Base-by-base conservation (phyloP, 2,888 invertebrate species). In the Calliphora vomitoria region DNA sequence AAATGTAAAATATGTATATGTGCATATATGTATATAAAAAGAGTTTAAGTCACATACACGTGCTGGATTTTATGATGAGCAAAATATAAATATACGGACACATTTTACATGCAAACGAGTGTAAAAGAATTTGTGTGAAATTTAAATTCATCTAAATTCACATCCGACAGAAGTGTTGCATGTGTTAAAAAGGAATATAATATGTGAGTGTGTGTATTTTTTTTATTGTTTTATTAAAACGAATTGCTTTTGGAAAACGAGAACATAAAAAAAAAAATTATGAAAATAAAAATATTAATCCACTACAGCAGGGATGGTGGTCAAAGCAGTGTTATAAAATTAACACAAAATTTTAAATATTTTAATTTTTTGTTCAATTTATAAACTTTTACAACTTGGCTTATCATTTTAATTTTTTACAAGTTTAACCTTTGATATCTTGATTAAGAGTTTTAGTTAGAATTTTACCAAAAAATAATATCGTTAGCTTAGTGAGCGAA, bases 41-140 rank as follows among this genome's bases (percentile, higher is more conserved):
- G 11, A 60, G 69, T 60, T 47, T 50, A 80, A 60, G 20, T 31
- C 68, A 53, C 13, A 25, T 68, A 35, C 80, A 72, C 71, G 80
- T 81, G 80, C 71, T 41, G 38, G 11, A 69, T 47, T 47, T 25
- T 6, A 38, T 62, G 47, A 71, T 38, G 25, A 31, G 35, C n/a
- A 8, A 8, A 35, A 31, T 25, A n/a, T 44, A 13, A 41, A 4
- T 44, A 44, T 10, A 44, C 4, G 13, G 0, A 44, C 3, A 44
- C 44, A 44, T 11, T 11, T 13, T 44, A 44, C 44, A 44, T 44
- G 10, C 13, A 10, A 10, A 25, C 8, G 25, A 8, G 20, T 58
- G 25, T 25, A 20, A 58, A 58, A 10, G 4, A 11, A 8, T 60
- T 31, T 55, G 55, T 60, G 31, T 31, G 15, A 62, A 62, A 38